These are phyloP conservation scores for Lerista edwardsae DNA, from an alignment of 2,797 vertebrate genomes.

Conservation along the genomic window DNA sequence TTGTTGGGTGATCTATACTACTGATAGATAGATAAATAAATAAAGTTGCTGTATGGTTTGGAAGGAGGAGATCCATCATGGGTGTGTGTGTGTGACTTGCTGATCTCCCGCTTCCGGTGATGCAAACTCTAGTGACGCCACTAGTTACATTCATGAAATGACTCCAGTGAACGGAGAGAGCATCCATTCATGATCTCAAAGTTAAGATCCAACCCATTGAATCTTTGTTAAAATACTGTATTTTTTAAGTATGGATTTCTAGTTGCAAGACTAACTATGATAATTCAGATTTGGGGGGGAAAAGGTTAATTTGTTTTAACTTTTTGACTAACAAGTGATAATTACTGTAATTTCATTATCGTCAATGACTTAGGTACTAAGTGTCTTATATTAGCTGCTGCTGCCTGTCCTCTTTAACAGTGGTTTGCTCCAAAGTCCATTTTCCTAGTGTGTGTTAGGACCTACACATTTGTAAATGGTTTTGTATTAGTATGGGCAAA, in stretches of 20 bases:
- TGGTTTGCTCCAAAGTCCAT: background rate
- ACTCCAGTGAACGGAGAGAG: too few relatives aligned
- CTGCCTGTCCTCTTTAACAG: conserved; percentile 19
- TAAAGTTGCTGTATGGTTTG: too few relatives aligned
- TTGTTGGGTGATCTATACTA: too few relatives aligned
- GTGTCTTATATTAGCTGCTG: background rate
- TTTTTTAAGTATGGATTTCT: background rate
- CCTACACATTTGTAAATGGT: background rate
- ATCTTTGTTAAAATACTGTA: background rate
- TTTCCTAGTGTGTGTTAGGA: background rate
- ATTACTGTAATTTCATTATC: background rate
- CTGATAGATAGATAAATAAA: too few relatives aligned
- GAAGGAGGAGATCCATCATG: too few relatives aligned
- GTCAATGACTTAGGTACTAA: background rate
- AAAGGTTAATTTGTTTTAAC: background rate
- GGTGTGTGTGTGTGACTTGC: too few relatives aligned
- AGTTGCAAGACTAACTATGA: background rate
- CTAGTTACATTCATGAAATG: too few relatives aligned
- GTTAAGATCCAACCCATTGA: too few relatives aligned
- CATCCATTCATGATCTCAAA: too few relatives aligned
- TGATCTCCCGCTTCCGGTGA: too few relatives aligned
- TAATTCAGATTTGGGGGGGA: background rate
- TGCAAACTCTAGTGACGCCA: too few relatives aligned
- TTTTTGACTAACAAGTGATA: background rate
- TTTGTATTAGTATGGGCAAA: background rate